Evolutionary conservation across 2,888 invertebrate genomes (phyloP).

Genomic region (Ectemnius cavifrons): DNA sequence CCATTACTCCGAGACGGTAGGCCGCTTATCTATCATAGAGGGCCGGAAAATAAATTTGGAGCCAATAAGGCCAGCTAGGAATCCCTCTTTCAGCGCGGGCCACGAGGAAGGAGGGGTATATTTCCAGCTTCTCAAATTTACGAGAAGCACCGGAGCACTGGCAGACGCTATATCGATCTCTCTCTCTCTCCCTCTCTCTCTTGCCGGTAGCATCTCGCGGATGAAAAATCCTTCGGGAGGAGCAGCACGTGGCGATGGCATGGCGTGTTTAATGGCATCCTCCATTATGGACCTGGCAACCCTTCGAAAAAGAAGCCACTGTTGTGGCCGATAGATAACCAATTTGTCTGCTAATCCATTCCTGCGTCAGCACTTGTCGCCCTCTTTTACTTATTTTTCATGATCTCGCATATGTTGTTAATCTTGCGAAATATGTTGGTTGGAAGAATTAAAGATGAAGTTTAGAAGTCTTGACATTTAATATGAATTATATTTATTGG

Average conservation of each 20-base stretch:
- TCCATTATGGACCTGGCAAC: slow-evolving; percentile 64
- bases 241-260: slow-evolving; percentile 67
- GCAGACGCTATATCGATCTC: slow-evolving; percentile 51
- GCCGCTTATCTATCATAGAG: slow-evolving; percentile 26
- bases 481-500: no score
- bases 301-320: slow-evolving; percentile 20
- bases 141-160: not conserved
- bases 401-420: no score
- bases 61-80: slow-evolving; percentile 2
- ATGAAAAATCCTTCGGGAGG: slow-evolving; percentile 68
- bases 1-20: slow-evolving; percentile 5
- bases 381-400: no score
- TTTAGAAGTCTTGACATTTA: no score
- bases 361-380: not conserved
- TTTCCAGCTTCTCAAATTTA: slow-evolving; percentile 21
- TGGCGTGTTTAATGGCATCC: slow-evolving; percentile 66
- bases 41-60: slow-evolving; percentile 27
- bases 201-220: slow-evolving; percentile 45
- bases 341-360: slow-evolving; percentile 55
- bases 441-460: no score
- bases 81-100: not conserved
- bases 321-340: slow-evolving; percentile 55
- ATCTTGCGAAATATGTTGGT: no score
- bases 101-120: slow-evolving; percentile 10
- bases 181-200: slow-evolving; percentile 25